These are phyloP conservation scores for Girardia tigrina DNA, from an alignment of 2,888 invertebrate species.

Conservation along the genomic window DNA sequence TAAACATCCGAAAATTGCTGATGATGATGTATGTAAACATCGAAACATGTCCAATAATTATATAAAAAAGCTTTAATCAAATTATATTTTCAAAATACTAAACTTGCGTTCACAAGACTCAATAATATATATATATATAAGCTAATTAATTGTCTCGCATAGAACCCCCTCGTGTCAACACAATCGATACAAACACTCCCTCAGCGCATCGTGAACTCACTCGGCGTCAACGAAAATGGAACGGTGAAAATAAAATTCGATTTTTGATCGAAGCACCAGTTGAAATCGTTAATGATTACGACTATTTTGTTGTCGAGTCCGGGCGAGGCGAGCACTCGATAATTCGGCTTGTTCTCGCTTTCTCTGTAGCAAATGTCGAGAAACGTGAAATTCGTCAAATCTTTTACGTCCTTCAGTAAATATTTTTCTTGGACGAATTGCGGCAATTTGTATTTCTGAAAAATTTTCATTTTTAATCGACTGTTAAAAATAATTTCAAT, in stretches of 20 bases:
- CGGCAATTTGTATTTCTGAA: neutral
- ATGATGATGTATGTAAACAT: no score
- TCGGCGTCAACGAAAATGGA: neutral
- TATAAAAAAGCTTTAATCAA: no score
- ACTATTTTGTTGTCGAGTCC: neutral
- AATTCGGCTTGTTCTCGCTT: slow-evolving; percentile 4
- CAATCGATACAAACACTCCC: no score
- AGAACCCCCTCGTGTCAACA: no score
- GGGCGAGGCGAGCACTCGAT: neutral
- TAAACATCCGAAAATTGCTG: no score
- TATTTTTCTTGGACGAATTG: neutral
- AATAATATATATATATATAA: no score
- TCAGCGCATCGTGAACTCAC: no score
- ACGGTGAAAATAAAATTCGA: neutral
- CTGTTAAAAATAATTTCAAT: neutral
- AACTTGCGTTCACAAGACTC: no score
- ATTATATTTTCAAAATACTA: no score
- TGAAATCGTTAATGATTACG: neutral
- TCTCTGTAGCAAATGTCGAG: neutral
- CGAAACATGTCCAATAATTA: no score
- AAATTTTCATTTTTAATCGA: no score
- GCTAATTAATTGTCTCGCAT: no score
- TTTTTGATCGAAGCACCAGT: slow-evolving; percentile 6
- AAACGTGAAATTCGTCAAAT: neutral
- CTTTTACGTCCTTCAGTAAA: neutral